phyloP scores from a whole-genome alignment of 2,797 vertebrate species.

The Antrozous pallidus region DNA sequence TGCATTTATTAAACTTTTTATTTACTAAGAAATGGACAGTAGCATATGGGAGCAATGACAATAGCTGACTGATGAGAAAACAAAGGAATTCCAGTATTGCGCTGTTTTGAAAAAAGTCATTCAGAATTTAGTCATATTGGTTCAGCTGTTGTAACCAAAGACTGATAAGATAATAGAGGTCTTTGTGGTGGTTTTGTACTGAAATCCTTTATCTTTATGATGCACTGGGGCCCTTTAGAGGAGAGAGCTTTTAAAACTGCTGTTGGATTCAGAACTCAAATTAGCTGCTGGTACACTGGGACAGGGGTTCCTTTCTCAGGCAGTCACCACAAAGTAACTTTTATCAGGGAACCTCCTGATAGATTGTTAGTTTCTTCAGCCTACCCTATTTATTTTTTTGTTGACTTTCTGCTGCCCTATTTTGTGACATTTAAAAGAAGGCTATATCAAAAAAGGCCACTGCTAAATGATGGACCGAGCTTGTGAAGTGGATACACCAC shows the following conservation, averaged over 20 bases:
- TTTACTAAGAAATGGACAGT: slow-evolving; percentile 88
- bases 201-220: slow-evolving; percentile 98
- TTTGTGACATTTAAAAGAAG: slow-evolving; percentile 92
- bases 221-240: slow-evolving; percentile 96
- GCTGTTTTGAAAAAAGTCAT: slow-evolving; percentile 89
- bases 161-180: slow-evolving; percentile 94
- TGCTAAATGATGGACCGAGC: slow-evolving; percentile 82
- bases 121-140: slow-evolving; percentile 95
- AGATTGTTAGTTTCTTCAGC: slow-evolving; percentile 85
- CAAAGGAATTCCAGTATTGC: slow-evolving; percentile 95
- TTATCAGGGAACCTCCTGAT: slow-evolving; percentile 91
- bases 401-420: slow-evolving; percentile 92
- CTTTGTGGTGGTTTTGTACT: slow-evolving; percentile 96
- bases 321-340: slow-evolving; percentile 96
- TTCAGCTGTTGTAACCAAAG: slow-evolving; percentile 98
- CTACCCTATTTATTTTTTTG: slow-evolving; percentile 88
- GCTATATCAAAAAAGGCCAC: slow-evolving; percentile 88
- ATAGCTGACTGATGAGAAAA: slow-evolving; percentile 91
- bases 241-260: slow-evolving; percentile 94
- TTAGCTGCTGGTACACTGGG: slow-evolving; percentile 87
- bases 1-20: slow-evolving; percentile 91
- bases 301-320: slow-evolving; percentile 86
- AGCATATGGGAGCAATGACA: slow-evolving; percentile 92
- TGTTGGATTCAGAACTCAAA: slow-evolving; percentile 96
- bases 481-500: slow-evolving; percentile 86